Evolutionary conservation across 2,888 invertebrate genomes (phyloP).

Genomic region (Quadroppia sp.): DNA sequence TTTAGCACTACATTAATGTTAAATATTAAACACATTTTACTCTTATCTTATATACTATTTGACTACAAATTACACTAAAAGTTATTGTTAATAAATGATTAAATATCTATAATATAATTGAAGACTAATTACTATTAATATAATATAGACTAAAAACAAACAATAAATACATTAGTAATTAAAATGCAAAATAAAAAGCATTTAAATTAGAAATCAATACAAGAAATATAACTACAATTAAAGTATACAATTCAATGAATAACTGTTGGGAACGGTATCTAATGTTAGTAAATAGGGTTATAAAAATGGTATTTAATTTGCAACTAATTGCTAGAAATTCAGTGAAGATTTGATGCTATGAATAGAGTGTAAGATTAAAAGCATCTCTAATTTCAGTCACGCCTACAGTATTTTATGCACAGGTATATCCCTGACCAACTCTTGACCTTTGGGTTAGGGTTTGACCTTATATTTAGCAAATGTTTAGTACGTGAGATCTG

Average conservation of each 20-base stretch:
- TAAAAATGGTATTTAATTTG: background rate
- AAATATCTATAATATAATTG: too few relatives aligned
- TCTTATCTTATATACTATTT: too few relatives aligned
- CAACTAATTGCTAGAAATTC: background rate
- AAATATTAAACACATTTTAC: too few relatives aligned
- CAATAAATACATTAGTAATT: background rate
- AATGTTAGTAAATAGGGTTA: background rate
- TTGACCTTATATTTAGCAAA: background rate
- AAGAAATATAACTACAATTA: too few relatives aligned
- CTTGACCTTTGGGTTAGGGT: constrained; percentile 1
- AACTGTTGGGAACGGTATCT: background rate
- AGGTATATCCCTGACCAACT: background rate
- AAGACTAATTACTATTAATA: too few relatives aligned
- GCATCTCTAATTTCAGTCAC: constrained; percentile 9
- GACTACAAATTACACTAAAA: too few relatives aligned
- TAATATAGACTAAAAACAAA: background rate
- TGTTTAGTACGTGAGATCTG: background rate
- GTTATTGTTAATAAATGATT: too few relatives aligned
- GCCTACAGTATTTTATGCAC: background rate
- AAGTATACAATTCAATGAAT: too few relatives aligned
- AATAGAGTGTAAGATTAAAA: background rate
- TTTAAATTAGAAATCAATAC: background rate
- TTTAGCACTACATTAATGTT: too few relatives aligned
- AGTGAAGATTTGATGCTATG: background rate
- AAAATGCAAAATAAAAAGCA: background rate